Evolutionary conservation across 2,113 vertebrate genomes (phyloP).

Genomic region (Bungarus multicinctus): DNA sequence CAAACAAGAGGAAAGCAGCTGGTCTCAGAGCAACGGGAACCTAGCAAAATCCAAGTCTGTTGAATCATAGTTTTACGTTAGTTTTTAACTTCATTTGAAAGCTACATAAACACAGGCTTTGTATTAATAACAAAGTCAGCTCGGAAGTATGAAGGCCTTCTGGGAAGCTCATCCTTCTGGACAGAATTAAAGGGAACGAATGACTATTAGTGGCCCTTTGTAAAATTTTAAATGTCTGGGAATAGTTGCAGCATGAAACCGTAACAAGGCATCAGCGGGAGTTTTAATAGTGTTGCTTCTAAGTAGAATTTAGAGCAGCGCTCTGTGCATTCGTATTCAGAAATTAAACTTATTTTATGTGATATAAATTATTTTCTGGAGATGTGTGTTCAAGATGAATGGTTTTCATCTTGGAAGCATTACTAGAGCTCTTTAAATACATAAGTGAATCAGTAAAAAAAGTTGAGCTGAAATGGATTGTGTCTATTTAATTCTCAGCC

Average conservation of each 20-base stretch:
- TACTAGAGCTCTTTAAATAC: background rate
- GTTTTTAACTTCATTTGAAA: slow-evolving; percentile 31
- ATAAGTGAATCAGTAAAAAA: background rate
- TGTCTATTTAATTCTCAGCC: background rate
- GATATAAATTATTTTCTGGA: background rate
- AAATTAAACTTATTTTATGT: background rate
- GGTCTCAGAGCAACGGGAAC: slow-evolving; percentile 30
- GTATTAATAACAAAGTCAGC: slow-evolving; percentile 26
- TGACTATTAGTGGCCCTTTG: background rate
- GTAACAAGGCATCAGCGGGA: background rate
- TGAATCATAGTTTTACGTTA: slow-evolving; percentile 41
- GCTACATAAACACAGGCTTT: slow-evolving; percentile 25
- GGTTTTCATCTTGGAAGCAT: background rate
- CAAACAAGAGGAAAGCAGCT: slow-evolving; percentile 53
- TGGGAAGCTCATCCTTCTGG: slow-evolving; percentile 21
- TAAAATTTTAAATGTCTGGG: background rate
- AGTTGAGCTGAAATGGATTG: background rate
- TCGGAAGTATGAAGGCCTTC: slow-evolving; percentile 21
- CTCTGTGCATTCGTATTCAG: background rate
- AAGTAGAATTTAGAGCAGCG: background rate
- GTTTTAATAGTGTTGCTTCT: background rate
- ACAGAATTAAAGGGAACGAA: background rate
- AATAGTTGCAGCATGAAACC: background rate
- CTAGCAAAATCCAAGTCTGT: slow-evolving; percentile 22
- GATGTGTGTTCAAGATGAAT: background rate